phyloP scores from a whole-genome alignment of 2,113 vertebrate genomes.

The Spizaetus ornatus region DNA sequence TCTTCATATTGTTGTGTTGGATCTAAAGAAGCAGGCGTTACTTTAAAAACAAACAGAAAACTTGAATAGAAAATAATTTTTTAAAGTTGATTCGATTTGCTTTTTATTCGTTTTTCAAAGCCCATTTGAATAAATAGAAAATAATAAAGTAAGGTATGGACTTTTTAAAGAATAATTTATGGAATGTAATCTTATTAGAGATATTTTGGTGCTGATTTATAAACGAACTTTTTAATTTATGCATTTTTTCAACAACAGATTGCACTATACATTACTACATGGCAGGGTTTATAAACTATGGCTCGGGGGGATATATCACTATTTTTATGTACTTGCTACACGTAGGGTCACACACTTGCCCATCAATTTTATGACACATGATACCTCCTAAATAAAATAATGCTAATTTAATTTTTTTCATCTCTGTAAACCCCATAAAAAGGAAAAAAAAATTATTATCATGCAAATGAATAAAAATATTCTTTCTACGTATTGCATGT shows the following conservation, averaged over 20 bases:
- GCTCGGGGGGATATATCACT: slow-evolving; percentile 65
- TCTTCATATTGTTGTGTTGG: slow-evolving; percentile 68
- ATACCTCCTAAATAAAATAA: slow-evolving; percentile 65
- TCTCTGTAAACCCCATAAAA: slow-evolving; percentile 69
- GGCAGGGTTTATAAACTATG: slow-evolving; percentile 75
- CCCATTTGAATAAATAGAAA: slow-evolving; percentile 66
- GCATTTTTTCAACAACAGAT: slow-evolving; percentile 72
- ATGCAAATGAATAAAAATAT: slow-evolving; percentile 72
- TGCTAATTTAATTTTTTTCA: neutral
- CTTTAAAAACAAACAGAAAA: slow-evolving; percentile 64
- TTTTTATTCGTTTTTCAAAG: slow-evolving; percentile 63
- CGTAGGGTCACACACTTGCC: slow-evolving; percentile 53
- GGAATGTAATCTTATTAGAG: slow-evolving; percentile 66
- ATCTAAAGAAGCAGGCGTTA: slow-evolving; percentile 58
- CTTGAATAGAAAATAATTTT: slow-evolving; percentile 76
- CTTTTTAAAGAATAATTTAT: slow-evolving; percentile 74
- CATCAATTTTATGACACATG: slow-evolving; percentile 65
- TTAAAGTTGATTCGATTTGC: slow-evolving; percentile 63
- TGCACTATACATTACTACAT: slow-evolving; percentile 78
- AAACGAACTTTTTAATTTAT: slow-evolving; percentile 76
- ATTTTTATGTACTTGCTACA: slow-evolving; percentile 75
- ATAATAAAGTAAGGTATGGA: slow-evolving; percentile 53
- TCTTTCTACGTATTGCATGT: slow-evolving; percentile 60
- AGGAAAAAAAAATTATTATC: neutral
- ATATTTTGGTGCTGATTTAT: slow-evolving; percentile 72